Evolutionary conservation across 2,113 vertebrate genomes (phyloP).

Genomic region (Phalacrocorax aristotelis): DNA sequence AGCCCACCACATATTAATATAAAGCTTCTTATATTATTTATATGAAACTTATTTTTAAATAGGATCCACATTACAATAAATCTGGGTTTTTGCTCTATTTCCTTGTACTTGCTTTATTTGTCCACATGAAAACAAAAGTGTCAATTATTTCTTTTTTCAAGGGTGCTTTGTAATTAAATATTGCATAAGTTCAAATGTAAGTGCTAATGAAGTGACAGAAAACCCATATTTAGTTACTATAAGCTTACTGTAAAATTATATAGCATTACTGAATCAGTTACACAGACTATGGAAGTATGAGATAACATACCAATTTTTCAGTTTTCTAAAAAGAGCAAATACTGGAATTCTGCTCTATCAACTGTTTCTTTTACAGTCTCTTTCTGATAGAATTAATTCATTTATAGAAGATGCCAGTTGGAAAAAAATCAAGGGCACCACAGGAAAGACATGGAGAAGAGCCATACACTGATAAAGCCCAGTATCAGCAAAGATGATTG

Average conservation of each 20-base stretch:
- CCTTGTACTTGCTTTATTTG: background rate
- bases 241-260: background rate
- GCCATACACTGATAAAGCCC: background rate
- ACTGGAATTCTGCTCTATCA: background rate
- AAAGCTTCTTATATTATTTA: background rate
- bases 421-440: background rate
- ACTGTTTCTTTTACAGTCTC: background rate
- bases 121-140: background rate
- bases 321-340: background rate
- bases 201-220: background rate
- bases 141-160: background rate
- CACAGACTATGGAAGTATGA: background rate
- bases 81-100: background rate
- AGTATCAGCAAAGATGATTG: background rate
- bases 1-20: background rate
- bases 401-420: background rate
- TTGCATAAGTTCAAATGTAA: background rate
- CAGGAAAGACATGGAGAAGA: background rate
- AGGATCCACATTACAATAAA: background rate
- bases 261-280: background rate
- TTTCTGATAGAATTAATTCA: background rate
- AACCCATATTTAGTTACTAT: background rate
- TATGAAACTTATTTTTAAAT: background rate
- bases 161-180: background rate
- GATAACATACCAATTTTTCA: background rate